These are phyloP conservation scores for Drosophila pandora DNA, from an alignment of 1,140 invertebrate species.

Conservation along the genomic window DNA sequence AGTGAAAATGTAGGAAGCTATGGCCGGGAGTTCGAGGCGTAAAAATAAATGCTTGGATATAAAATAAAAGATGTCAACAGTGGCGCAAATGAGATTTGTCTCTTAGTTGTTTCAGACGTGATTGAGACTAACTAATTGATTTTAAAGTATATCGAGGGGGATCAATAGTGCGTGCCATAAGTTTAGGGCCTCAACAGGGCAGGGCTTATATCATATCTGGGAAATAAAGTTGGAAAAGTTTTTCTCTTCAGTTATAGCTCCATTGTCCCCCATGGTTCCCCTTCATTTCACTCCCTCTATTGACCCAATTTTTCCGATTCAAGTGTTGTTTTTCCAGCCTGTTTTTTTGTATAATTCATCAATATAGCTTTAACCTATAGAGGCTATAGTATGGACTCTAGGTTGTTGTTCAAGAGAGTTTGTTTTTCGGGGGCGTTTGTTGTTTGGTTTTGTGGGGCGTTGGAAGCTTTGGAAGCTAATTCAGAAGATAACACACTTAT, in stretches of 20 bases:
- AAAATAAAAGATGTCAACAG: conserved; percentile 63
- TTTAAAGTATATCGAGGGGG: conserved; percentile 13
- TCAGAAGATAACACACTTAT: conserved; percentile 11
- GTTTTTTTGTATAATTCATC: conserved; percentile 60
- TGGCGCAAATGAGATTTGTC: conserved; percentile 56
- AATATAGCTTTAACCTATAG: conserved; percentile 62
- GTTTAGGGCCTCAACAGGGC: background rate
- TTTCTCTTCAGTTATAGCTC: background rate
- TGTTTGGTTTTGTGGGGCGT: conserved; percentile 45
- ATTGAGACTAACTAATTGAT: conserved; percentile 42
- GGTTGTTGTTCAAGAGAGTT: conserved; percentile 27
- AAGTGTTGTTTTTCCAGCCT: conserved; percentile 42
- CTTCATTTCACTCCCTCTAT: conserved; percentile 30
- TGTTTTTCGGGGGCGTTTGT: conserved; percentile 47
- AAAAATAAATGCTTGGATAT: conserved; percentile 54
- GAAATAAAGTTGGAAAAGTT: background rate
- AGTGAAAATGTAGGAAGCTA: conserved; percentile 15
- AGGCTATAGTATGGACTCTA: conserved; percentile 15
- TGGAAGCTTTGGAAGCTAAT: conserved; percentile 31
- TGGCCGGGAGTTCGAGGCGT: conserved; percentile 29
- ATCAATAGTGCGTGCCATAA: background rate
- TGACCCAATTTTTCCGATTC: conserved; percentile 52
- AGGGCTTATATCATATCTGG: background rate
- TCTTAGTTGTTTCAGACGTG: conserved; percentile 29
- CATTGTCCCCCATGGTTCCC: conserved; percentile 11